Evolutionary conservation across 2,888 invertebrate genomes (phyloP).

Genomic region (Microctonus brassicae): DNA sequence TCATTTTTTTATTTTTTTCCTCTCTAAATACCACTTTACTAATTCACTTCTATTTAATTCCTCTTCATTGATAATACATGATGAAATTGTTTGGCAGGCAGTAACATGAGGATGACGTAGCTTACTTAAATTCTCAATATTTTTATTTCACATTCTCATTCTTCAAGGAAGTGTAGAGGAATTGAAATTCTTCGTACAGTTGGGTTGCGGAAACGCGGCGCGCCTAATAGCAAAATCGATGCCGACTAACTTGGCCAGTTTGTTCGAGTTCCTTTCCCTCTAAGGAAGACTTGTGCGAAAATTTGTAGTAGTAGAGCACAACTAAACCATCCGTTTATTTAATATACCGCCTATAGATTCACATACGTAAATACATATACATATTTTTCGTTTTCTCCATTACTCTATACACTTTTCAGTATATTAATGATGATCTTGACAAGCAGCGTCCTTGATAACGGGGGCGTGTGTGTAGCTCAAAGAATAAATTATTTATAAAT

Average conservation of each 20-base stretch:
- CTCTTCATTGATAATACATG: background rate
- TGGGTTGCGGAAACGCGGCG: slow-evolving; percentile 47
- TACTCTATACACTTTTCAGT: background rate
- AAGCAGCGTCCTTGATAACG: slow-evolving; percentile 12
- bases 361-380: background rate
- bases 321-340: background rate
- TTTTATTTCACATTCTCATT: background rate
- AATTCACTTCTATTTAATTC: too few relatives aligned
- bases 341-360: background rate
- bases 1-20: background rate
- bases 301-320: slow-evolving; percentile 1
- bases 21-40: background rate
- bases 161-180: slow-evolving; percentile 42
- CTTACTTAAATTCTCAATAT: background rate
- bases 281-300: slow-evolving; percentile 29
- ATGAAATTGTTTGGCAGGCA: too few relatives aligned
- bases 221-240: slow-evolving; percentile 64
- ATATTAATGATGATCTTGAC: slow-evolving; percentile 2
- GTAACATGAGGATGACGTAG: too few relatives aligned
- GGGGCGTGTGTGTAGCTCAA: slow-evolving; percentile 11
- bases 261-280: slow-evolving; percentile 23
- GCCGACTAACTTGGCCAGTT: slow-evolving; percentile 42
- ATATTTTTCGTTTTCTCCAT: background rate
- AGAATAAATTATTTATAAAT: background rate
- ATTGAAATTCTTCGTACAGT: slow-evolving; percentile 44